These are phyloP conservation scores for Drosophila saltans DNA, from an alignment of 1,140 invertebrate species.

Conservation along the genomic window DNA sequence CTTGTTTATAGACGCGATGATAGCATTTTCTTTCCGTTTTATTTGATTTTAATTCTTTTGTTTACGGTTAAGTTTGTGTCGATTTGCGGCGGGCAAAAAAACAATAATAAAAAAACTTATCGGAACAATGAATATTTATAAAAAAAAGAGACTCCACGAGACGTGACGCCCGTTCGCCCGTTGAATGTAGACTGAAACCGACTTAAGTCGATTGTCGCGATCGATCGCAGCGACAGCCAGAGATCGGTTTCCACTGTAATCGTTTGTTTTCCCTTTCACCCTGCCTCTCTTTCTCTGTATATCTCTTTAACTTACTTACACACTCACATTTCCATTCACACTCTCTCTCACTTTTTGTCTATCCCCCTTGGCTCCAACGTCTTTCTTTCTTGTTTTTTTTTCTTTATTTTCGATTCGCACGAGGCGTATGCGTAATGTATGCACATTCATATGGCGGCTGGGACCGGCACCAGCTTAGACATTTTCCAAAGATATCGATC, in stretches of 20 bases:
- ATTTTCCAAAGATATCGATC: neutral
- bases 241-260: slow-evolving; percentile 14
- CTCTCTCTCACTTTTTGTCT: neutral
- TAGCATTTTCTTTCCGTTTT: neutral
- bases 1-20: neutral
- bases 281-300: neutral
- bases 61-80: neutral
- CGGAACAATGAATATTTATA: neutral
- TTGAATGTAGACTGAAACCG: neutral
- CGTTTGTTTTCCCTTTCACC: slow-evolving; percentile 14
- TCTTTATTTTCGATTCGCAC: slow-evolving; percentile 19
- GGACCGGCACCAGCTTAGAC: too few relatives aligned
- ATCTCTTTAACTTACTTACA: neutral
- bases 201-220: neutral
- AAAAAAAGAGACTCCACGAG: neutral
- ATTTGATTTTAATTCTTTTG: neutral
- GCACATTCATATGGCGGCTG: neutral
- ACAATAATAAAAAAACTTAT: neutral
- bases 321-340: neutral
- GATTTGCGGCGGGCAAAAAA: neutral
- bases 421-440: slow-evolving; percentile 53
- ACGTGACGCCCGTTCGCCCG: neutral
- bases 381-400: neutral
- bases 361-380: too few relatives aligned
- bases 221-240: too few relatives aligned